A percentile compares a stretch with the other conserved stretches of the same genome.
Conservation (phyloP, 2,797 vertebrate genomes). For the Aldrovandia affinis region DNA sequence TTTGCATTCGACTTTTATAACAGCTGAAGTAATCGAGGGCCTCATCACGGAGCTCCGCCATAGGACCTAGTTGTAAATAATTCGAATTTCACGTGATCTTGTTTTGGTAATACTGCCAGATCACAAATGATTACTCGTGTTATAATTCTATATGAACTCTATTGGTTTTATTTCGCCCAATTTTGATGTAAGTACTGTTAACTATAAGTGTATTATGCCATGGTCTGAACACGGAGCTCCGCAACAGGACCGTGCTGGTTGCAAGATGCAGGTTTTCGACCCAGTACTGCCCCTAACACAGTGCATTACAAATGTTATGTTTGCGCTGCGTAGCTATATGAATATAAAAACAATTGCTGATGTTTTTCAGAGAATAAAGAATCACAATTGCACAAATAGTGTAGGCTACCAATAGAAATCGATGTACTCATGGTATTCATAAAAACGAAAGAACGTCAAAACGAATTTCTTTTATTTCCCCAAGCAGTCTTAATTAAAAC, state of each 20-base stretch:
- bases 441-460: neutral
- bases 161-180: neutral
- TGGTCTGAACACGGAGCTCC: constrained; percentile 71
- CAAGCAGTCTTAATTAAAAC: neutral
- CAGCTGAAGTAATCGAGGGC: constrained; percentile 65
- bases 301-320: neutral
- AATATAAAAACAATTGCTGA: neutral
- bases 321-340: neutral
- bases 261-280: constrained; percentile 13
- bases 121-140: accelerated
- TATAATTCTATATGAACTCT: neutral
- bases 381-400: no score
- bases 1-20: constrained; percentile 56
- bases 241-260: constrained; percentile 55
- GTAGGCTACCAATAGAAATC: no score
- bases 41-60: constrained; percentile 79
- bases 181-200: neutral
- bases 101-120: neutral
- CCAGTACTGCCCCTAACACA: neutral
- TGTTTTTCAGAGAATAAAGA: no score
- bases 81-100: constrained; percentile 20
- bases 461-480: neutral
- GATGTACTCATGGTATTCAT: neutral
- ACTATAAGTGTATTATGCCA: constrained; percentile 24
- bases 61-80: constrained; percentile 68